Conservation (phyloP, 2,888 invertebrate genomes). For the Ashinkailepas kermadecensis region DNA sequence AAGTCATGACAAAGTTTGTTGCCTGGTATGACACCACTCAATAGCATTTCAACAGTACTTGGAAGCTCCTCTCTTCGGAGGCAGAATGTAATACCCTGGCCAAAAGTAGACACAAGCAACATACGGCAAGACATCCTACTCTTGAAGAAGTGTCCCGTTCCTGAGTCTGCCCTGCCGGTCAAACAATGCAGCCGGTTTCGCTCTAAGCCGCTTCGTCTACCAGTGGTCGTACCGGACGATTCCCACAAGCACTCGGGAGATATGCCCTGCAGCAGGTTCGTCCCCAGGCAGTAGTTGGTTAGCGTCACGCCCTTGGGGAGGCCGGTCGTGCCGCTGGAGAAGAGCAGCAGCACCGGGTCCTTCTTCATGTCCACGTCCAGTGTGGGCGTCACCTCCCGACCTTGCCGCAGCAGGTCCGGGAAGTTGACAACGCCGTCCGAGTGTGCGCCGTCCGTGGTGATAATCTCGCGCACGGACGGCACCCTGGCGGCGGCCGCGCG, state of each 20-base stretch:
- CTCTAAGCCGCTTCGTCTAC: no score
- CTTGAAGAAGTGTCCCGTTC: no score
- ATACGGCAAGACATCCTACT: no score
- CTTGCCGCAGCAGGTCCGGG: neutral
- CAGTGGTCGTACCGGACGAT: neutral
- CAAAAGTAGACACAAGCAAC: no score
- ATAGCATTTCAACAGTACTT: no score
- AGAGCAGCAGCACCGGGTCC: slow-evolving; percentile 31
- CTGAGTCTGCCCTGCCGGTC: no score
- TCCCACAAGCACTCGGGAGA: neutral
- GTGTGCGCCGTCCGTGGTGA: neutral
- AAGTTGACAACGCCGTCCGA: neutral
- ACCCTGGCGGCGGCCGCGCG: slow-evolving; percentile 19
- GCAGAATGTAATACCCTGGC: no score
- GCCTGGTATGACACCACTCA: no score
- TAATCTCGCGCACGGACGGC: neutral
- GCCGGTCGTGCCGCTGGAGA: slow-evolving; percentile 34
- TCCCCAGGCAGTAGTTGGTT: slow-evolving; percentile 41
- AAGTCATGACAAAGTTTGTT: no score
- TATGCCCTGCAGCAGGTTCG: slow-evolving; percentile 36
- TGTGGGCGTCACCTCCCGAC: neutral
- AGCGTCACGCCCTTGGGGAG: slow-evolving; percentile 41
- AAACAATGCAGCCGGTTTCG: no score
- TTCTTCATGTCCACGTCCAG: slow-evolving; percentile 19
- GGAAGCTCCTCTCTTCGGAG: no score